phyloP scores from a whole-genome alignment of 92 coral and sea anemone genomes.

The Anthopleura xanthogrammica region DNA sequence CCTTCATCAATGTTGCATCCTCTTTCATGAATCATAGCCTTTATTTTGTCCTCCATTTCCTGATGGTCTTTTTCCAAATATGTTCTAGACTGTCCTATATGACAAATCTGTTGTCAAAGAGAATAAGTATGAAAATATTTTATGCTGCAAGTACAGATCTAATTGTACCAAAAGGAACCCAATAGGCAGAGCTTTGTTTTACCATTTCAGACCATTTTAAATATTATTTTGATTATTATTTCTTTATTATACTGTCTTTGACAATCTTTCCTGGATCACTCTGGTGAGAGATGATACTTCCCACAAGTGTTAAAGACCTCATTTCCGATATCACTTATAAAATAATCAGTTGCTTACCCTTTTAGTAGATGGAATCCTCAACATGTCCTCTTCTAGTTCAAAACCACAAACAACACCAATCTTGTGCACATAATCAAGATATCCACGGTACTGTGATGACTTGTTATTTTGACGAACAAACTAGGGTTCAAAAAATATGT shows the following conservation, averaged over 20 bases:
- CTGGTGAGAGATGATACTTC: too few relatives aligned
- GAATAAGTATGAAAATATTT: not conserved
- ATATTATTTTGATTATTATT: too few relatives aligned
- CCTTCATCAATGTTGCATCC: conserved; percentile 64
- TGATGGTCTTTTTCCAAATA: conserved; percentile 42
- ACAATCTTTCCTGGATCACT: too few relatives aligned
- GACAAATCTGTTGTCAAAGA: conserved; percentile 65
- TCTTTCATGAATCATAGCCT: conserved; percentile 58
- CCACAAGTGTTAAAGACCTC: too few relatives aligned
- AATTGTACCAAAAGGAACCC: too few relatives aligned
- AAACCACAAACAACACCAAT: conserved; percentile 89
- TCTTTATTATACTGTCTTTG: too few relatives aligned
- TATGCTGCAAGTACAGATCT: too few relatives aligned
- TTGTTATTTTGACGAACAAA: conserved; percentile 73
- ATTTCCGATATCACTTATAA: too few relatives aligned
- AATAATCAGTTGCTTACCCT: conserved; percentile 48
- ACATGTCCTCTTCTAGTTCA: conserved; percentile 81
- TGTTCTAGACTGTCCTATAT: conserved; percentile 74
- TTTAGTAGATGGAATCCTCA: conserved; percentile 97
- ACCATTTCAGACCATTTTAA: too few relatives aligned
- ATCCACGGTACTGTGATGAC: conserved; percentile 83
- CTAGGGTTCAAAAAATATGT: conserved; percentile 24
- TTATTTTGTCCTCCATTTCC: conserved; percentile 44
- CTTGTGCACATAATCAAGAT: conserved; percentile 72
- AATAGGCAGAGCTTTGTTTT: too few relatives aligned